A percentile compares a stretch with the other conserved stretches of the same genome.
Evolutionary conservation across 2,113 vertebrate genomes (phyloP).

Genomic region (Oncorhynchus mykiss): DNA sequence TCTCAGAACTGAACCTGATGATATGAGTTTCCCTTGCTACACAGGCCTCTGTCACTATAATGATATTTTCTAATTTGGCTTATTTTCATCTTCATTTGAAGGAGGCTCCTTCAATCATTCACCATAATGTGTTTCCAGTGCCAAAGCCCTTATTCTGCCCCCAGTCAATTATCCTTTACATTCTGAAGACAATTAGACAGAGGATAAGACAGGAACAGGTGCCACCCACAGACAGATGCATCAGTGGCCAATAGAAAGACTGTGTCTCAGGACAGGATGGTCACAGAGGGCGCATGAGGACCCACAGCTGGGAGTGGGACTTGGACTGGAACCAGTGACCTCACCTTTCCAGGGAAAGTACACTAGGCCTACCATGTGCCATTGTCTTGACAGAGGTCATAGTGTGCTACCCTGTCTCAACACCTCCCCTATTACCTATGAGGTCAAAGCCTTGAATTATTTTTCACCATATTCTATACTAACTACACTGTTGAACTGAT

Average conservation of each 20-base stretch:
- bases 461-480: too few species aligned
- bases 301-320: not conserved
- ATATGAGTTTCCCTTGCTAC: not conserved
- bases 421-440: too few species aligned
- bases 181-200: not conserved
- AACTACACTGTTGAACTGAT: too few species aligned
- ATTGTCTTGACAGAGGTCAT: not conserved
- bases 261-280: not conserved
- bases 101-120: not conserved
- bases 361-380: not conserved
- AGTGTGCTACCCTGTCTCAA: too few species aligned
- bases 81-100: slow-evolving; percentile 8
- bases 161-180: slow-evolving; percentile 31
- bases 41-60: not conserved
- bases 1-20: not conserved
- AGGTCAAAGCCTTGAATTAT: too few species aligned
- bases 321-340: not conserved
- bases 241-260: not conserved
- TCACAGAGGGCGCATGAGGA: not conserved
- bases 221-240: slow-evolving; percentile 24
- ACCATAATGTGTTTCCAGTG: not conserved
- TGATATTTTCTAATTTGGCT: too few species aligned
- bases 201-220: slow-evolving; percentile 41
- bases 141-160: not conserved
- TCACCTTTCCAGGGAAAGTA: too few species aligned